phyloP scores from a whole-genome alignment of 2,888 invertebrate genomes.

The Eilema sororculum region DNA sequence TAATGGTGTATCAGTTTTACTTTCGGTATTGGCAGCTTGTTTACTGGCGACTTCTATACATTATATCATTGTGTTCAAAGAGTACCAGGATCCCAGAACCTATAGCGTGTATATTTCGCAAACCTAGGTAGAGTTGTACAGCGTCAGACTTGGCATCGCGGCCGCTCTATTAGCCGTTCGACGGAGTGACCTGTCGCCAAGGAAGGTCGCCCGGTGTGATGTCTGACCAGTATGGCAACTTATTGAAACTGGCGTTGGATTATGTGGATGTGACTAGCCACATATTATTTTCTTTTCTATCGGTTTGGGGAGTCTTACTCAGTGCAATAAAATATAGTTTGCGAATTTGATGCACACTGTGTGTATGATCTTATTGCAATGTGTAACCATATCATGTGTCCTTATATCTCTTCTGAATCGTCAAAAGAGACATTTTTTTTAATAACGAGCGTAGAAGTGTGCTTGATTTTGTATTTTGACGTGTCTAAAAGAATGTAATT shows the following conservation, averaged over 20 bases:
- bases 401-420: too few relatives aligned
- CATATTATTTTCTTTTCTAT: not conserved
- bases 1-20: too few relatives aligned
- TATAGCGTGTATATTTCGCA: conserved; percentile 56
- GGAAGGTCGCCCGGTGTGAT: conserved; percentile 81
- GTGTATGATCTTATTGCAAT: not conserved
- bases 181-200: conserved; percentile 77
- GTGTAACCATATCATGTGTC: too few relatives aligned
- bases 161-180: conserved; percentile 68
- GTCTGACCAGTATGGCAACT: conserved; percentile 76
- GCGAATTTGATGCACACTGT: not conserved
- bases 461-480: too few relatives aligned
- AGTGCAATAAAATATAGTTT: not conserved
- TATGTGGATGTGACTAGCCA: conserved; percentile 54
- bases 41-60: not conserved
- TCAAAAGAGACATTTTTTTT: too few relatives aligned
- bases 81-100: conserved; percentile 14
- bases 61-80: not conserved
- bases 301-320: not conserved
- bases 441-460: too few relatives aligned
- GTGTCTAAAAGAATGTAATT: too few relatives aligned
- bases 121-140: conserved; percentile 38
- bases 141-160: conserved; percentile 42
- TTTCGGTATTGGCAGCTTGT: too few relatives aligned
- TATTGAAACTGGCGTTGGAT: conserved; percentile 63